Evolutionary conservation across 2,888 invertebrate species (phyloP).

Genomic region (Pseudococcus viburni): DNA sequence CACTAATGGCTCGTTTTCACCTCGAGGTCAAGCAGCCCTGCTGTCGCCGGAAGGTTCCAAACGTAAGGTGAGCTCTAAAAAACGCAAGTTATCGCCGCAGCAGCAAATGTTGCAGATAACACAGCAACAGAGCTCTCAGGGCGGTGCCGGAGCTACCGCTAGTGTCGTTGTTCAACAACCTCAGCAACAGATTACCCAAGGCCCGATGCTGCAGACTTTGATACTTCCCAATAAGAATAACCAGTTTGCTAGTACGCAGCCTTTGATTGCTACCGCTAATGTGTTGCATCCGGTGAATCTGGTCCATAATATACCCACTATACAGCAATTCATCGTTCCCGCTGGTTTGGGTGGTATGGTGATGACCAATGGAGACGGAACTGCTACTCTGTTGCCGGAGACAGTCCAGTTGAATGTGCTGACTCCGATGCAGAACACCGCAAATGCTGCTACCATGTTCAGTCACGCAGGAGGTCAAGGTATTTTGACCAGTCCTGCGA

Average conservation of each 20-base stretch:
- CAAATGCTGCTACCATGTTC: constrained; percentile 72
- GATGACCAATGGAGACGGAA: constrained; percentile 83
- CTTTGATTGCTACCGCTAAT: constrained; percentile 77
- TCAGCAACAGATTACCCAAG: constrained; percentile 69
- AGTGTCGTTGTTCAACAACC: constrained; percentile 69
- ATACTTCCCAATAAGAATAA: constrained; percentile 80
- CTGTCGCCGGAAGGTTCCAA: constrained; percentile 77
- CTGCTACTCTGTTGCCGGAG: constrained; percentile 81
- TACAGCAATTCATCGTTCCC: constrained; percentile 87
- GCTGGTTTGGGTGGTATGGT: constrained; percentile 87
- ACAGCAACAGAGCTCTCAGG: constrained; percentile 13
- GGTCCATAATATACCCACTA: constrained; percentile 83
- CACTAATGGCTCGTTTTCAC: constrained; percentile 68
- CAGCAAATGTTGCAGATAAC: constrained; percentile 71
- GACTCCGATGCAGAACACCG: constrained; percentile 78
- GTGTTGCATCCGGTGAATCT: constrained; percentile 84
- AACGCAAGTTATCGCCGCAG: constrained; percentile 80
- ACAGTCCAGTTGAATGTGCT: constrained; percentile 78
- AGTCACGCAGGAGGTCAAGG: constrained; percentile 79
- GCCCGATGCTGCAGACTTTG: constrained; percentile 82
- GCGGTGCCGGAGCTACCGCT: constrained; percentile 62
- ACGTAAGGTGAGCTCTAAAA: constrained; percentile 78
- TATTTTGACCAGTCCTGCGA: constrained; percentile 76
- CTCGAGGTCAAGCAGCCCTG: constrained; percentile 70
- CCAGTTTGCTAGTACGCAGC: constrained; percentile 75